phyloP scores from a whole-genome alignment of 1,140 invertebrate species.

The Agrypnia vestita region DNA sequence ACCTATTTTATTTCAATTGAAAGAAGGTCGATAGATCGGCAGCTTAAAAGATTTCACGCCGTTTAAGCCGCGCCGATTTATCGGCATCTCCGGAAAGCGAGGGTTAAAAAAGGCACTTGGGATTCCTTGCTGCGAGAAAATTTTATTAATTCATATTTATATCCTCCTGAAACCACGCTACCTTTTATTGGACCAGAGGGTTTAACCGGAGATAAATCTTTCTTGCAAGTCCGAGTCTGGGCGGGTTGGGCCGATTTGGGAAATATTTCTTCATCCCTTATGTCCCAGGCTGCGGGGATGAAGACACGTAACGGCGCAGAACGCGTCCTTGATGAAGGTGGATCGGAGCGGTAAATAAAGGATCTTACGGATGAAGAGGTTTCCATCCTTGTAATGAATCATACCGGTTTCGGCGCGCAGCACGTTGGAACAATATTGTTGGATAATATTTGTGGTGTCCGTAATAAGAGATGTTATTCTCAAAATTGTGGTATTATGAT shows the following conservation, averaged over 20 bases:
- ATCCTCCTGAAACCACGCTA: neutral
- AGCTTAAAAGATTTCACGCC: too few species aligned
- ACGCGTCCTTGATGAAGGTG: slow-evolving; percentile 13
- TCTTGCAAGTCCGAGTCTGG: neutral
- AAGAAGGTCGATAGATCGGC: too few species aligned
- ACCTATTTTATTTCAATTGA: too few species aligned
- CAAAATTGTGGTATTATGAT: too few species aligned
- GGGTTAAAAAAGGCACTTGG: too few species aligned
- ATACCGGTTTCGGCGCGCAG: neutral
- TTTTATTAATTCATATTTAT: neutral
- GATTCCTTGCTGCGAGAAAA: too few species aligned
- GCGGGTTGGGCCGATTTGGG: neutral
- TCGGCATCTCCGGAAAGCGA: too few species aligned
- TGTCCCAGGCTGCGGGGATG: neutral
- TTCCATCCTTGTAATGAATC: neutral
- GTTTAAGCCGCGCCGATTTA: too few species aligned
- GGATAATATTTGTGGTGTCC: too few species aligned
- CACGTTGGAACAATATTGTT: too few species aligned
- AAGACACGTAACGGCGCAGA: slow-evolving; percentile 5
- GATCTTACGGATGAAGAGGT: neutral
- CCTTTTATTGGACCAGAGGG: slow-evolving; percentile 6
- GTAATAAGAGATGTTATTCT: too few species aligned
- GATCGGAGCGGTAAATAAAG: neutral
- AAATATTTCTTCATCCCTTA: neutral
- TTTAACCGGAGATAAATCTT: slow-evolving; percentile 24